phyloP scores from a whole-genome alignment of 2,797 vertebrate species.

The Alosa sapidissima region DNA sequence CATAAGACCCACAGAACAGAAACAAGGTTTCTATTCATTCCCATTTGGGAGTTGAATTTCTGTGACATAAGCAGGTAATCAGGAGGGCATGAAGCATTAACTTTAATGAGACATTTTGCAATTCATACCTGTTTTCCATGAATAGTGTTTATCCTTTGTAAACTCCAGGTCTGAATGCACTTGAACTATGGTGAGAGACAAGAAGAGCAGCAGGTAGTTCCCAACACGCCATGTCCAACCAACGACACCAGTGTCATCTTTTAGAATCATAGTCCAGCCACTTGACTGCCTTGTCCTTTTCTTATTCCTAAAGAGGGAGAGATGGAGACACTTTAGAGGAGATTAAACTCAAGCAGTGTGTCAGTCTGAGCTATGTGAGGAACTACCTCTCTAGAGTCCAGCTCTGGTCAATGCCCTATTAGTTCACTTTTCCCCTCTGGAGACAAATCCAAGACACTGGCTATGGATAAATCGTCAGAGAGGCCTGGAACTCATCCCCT shows the following conservation, averaged over 20 bases:
- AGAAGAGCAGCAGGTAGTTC: slow-evolving; percentile 73
- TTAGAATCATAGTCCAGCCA: slow-evolving; percentile 91
- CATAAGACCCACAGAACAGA: too few relatives aligned
- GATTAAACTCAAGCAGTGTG: slow-evolving; percentile 7
- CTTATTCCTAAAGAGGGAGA: slow-evolving; percentile 76
- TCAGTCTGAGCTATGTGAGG: not conserved
- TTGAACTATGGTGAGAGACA: slow-evolving; percentile 77
- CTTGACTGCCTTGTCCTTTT: slow-evolving; percentile 70
- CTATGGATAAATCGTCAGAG: not conserved
- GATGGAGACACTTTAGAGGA: slow-evolving; percentile 31
- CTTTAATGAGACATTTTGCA: not conserved
- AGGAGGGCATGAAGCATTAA: not conserved
- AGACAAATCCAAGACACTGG: slow-evolving; percentile 9
- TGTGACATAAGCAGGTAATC: too few relatives aligned
- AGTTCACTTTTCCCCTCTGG: not conserved
- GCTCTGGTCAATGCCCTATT: not conserved
- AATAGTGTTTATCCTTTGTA: slow-evolving; percentile 82
- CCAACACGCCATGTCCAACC: slow-evolving; percentile 75
- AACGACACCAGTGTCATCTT: slow-evolving; percentile 78
- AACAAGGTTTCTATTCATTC: too few relatives aligned
- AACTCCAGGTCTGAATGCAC: slow-evolving; percentile 77
- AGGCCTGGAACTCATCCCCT: not conserved
- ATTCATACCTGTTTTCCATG: slow-evolving; percentile 92
- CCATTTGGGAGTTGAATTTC: too few relatives aligned
- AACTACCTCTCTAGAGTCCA: not conserved